Conservation (phyloP, 2,797 vertebrate genomes). For the Arctocebus calabarensis region DNA sequence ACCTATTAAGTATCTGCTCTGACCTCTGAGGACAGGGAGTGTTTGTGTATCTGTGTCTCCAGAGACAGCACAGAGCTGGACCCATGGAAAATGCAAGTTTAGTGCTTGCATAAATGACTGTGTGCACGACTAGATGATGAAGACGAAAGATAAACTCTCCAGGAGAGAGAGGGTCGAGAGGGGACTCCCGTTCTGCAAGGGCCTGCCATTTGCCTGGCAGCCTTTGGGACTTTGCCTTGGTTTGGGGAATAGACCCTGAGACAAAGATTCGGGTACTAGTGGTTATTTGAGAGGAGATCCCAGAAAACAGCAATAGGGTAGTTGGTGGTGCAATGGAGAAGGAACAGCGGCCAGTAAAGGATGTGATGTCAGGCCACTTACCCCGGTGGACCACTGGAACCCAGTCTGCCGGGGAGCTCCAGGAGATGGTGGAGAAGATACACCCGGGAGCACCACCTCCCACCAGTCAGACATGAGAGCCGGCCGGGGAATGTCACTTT, state of each 20-base stretch:
- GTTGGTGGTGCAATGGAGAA: neutral
- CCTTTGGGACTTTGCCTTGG: neutral
- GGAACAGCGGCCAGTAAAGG: neutral
- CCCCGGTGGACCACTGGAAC: neutral
- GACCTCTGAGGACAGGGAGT: neutral
- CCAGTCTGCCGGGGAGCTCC: neutral
- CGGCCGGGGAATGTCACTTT: neutral
- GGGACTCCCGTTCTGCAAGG: accelerated
- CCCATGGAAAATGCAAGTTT: accelerated
- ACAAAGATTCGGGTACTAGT: neutral
- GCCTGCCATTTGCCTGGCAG: neutral
- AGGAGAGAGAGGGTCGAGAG: neutral
- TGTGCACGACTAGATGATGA: accelerated
- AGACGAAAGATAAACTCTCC: neutral
- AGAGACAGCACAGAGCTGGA: neutral
- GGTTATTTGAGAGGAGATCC: neutral
- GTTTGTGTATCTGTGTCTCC: neutral
- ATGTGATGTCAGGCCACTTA: neutral
- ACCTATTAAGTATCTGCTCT: neutral
- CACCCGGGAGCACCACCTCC: neutral
- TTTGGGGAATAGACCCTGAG: neutral
- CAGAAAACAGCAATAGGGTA: neutral
- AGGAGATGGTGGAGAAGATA: neutral
- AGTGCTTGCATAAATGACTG: neutral
- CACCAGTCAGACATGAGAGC: neutral